Conservation (phyloP, 2,888 invertebrate genomes). For the Theristus sp. region DNA sequence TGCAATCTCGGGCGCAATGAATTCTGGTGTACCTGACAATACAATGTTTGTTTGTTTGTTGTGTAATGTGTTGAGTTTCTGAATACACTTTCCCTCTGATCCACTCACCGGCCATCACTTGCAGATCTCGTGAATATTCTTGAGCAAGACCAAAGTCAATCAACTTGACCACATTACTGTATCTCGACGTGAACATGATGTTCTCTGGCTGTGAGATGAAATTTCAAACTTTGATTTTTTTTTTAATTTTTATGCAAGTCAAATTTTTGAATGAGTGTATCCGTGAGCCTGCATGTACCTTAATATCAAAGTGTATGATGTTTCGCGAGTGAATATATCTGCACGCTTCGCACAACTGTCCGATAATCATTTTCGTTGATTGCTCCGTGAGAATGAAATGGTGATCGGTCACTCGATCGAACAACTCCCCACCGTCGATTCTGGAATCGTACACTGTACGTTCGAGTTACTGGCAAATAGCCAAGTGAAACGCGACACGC, state of each 20-base stretch:
- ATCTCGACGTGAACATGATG: slow-evolving; percentile 31
- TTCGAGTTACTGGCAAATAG: too few species aligned
- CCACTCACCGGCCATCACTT: slow-evolving; percentile 6
- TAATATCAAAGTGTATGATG: slow-evolving; percentile 35
- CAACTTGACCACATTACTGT: slow-evolving; percentile 32
- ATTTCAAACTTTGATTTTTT: too few species aligned
- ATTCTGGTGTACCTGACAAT: slow-evolving; percentile 35
- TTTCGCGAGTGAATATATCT: slow-evolving; percentile 34
- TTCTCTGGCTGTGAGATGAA: slow-evolving; percentile 32
- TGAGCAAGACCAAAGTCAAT: slow-evolving; percentile 36
- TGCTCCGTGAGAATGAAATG: slow-evolving; percentile 32
- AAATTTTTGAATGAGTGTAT: not conserved
- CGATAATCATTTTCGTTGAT: slow-evolving; percentile 32
- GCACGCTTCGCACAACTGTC: slow-evolving; percentile 34
- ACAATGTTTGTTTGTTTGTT: not conserved
- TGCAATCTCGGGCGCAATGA: slow-evolving; percentile 36
- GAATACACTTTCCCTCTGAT: not conserved
- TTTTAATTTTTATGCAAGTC: too few species aligned
- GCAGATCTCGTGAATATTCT: slow-evolving; percentile 30
- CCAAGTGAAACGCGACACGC: too few species aligned
- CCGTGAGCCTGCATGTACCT: slow-evolving; percentile 18
- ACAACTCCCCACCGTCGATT: slow-evolving; percentile 34
- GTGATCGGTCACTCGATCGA: slow-evolving; percentile 32
- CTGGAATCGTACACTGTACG: too few species aligned
- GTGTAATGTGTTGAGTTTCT: not conserved